phyloP scores from a whole-genome alignment of 2,113 vertebrate genomes.

The Brachyistius frenatus region DNA sequence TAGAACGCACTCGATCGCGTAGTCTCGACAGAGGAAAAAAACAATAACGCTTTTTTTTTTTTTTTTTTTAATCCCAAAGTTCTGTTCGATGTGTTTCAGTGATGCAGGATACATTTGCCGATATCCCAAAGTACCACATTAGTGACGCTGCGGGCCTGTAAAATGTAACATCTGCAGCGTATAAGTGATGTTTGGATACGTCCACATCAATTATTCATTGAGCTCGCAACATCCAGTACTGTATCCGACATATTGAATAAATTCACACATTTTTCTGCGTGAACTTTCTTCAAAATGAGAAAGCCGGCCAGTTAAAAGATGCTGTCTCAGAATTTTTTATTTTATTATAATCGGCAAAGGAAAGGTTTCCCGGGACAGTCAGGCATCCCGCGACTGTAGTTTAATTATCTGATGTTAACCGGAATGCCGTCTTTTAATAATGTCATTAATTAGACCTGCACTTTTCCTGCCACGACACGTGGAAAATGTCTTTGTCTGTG shows the following conservation, averaged over 20 bases:
- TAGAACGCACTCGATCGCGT: too few relatives aligned
- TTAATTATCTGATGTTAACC: not conserved
- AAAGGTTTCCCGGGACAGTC: not conserved
- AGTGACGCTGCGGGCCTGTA: too few relatives aligned
- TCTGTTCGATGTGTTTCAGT: too few relatives aligned
- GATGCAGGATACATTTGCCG: too few relatives aligned
- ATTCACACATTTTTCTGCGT: not conserved
- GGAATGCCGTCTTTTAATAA: constrained; percentile 10
- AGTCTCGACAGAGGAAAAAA: not conserved
- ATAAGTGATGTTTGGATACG: not conserved
- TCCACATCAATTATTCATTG: constrained; percentile 30
- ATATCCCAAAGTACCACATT: too few relatives aligned
- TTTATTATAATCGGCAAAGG: not conserved
- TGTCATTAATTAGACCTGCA: not conserved
- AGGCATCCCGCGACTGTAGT: not conserved
- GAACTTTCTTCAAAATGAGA: too few relatives aligned
- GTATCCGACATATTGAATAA: not conserved
- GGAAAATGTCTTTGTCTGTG: too few relatives aligned
- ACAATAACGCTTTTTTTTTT: not conserved
- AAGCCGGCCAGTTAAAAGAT: not conserved
- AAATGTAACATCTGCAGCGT: too few relatives aligned
- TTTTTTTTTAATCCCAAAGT: too few relatives aligned
- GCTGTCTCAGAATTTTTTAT: not conserved
- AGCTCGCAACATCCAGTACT: not conserved
- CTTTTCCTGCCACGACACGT: too few relatives aligned